phyloP scores from a whole-genome alignment of 2,888 invertebrate genomes.

The Acleris laterana region DNA sequence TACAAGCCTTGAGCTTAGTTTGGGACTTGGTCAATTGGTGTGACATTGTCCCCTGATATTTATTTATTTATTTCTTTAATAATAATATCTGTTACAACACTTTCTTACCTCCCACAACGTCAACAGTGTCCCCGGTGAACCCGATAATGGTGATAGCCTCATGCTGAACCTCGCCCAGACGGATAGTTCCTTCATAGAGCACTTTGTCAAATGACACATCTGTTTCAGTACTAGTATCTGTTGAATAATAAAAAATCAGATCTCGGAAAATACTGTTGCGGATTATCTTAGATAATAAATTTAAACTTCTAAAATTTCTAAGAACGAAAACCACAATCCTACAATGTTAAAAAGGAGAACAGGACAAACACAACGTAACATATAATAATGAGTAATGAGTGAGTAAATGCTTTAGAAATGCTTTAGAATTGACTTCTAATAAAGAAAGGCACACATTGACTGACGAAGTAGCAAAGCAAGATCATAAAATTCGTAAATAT shows the following conservation, averaged over 20 bases:
- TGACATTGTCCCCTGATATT: too few species aligned
- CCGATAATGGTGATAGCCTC: slow-evolving; percentile 58
- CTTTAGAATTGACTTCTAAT: too few species aligned
- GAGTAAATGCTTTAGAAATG: too few species aligned
- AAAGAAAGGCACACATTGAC: too few species aligned
- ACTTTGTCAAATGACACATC: slow-evolving; percentile 58
- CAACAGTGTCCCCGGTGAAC: slow-evolving; percentile 52
- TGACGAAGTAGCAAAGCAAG: too few species aligned
- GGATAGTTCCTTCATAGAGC: slow-evolving; percentile 59
- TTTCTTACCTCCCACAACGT: slow-evolving; percentile 60
- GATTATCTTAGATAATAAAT: slow-evolving; percentile 3
- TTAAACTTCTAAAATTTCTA: slow-evolving; percentile 31
- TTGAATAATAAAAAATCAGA: slow-evolving; percentile 11
- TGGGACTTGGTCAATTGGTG: too few species aligned
- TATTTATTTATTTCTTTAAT: too few species aligned
- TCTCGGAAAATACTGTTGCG: not conserved
- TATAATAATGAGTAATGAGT: too few species aligned
- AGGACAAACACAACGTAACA: too few species aligned
- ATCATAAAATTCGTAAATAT: too few species aligned
- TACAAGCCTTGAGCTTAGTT: too few species aligned
- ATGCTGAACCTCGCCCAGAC: slow-evolving; percentile 53
- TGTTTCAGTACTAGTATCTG: slow-evolving; percentile 35
- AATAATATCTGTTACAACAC: not conserved
- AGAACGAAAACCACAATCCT: slow-evolving; percentile 56
- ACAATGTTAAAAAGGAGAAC: not conserved